Evolutionary conservation across 2,888 invertebrate species (phyloP), one percentile per base, ranked within the genome.

Genomic region (Chymomyza amoena): DNA sequence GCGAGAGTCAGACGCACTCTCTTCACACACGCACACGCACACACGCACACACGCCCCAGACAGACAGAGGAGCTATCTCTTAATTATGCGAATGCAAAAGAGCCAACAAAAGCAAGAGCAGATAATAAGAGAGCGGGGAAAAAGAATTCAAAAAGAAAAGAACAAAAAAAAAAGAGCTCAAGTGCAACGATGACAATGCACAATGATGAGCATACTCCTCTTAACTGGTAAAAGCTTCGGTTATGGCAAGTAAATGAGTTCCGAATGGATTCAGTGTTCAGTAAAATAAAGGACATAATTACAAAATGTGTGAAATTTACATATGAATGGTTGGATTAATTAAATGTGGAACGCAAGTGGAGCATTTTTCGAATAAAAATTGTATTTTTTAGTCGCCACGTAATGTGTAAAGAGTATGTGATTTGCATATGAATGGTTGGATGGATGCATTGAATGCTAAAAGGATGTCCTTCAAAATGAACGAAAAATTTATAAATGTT

Each of bases 1-100:
- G 70, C 56, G 28, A 67, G 62, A 67, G 62, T 68, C 65, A 39
- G 15, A 63, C 60, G 39, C 39, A 39, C 32, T 32, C 32, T 36
- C 62, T 20, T 62, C 67, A 68, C 56, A 56, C 20, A 16, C 9
- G 39, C 16, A 20, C 56, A 56, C 51, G 7, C 32, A 32, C 32
- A 32, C 20, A 13, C 20, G 10, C 20, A 57, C 13, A 52, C 60
- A 59, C 51, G n/a, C n/a, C n/a, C n/a, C n/a, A n/a, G n/a, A 54
- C 63, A 68, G 61, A 68, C 63, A 45, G 39, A 10, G 36, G 45
- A 61, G 70, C 51, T 68, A 68, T 69, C 60, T 70, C 64, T 70
- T 70, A 70, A 69, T 70, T 69, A 70, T 69, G 70, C 64, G 36
- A 69, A 64, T 52, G 60, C 54, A 20, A 25, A 57, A 57, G 7